A percentile compares a stretch with the other conserved stretches of the same genome.
phyloP scores from a whole-genome alignment of 2,113 vertebrate species.

The Natator depressus region DNA sequence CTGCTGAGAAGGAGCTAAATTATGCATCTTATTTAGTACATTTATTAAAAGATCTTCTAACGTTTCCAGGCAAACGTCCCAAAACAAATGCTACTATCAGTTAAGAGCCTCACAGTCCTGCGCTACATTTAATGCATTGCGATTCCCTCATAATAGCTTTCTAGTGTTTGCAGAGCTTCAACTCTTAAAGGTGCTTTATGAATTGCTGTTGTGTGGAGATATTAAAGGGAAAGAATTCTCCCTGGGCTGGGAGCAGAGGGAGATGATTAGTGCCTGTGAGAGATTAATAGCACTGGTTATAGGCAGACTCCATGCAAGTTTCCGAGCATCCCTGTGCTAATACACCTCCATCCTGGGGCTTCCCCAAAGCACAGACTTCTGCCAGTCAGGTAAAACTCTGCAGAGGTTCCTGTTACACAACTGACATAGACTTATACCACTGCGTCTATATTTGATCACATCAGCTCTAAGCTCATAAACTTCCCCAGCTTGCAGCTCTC shows the following conservation, averaged over 20 bases:
- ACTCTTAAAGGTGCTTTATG: slow-evolving; percentile 55
- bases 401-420: background rate
- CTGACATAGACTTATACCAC: background rate
- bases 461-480: background rate
- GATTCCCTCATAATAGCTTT: slow-evolving; percentile 68
- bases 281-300: accelerated
- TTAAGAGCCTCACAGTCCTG: slow-evolving; percentile 63
- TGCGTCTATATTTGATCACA: background rate
- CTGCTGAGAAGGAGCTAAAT: slow-evolving; percentile 64
- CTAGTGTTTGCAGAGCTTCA: slow-evolving; percentile 67
- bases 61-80: slow-evolving; percentile 71
- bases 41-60: slow-evolving; percentile 78
- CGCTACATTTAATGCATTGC: slow-evolving; percentile 57
- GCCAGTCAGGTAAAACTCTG: background rate
- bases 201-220: slow-evolving; percentile 38
- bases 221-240: slow-evolving; percentile 45
- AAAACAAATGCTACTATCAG: slow-evolving; percentile 73
- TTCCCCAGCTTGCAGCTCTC: background rate
- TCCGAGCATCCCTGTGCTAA: background rate
- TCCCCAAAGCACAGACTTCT: background rate
- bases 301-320: background rate
- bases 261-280: background rate
- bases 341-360: background rate
- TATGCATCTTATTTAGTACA: slow-evolving; percentile 78
- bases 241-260: background rate